A percentile compares a stretch with the other conserved stretches of the same genome.
Evolutionary conservation across 2,888 invertebrate genomes (phyloP).

Genomic region (Andrena haemorrhoa): DNA sequence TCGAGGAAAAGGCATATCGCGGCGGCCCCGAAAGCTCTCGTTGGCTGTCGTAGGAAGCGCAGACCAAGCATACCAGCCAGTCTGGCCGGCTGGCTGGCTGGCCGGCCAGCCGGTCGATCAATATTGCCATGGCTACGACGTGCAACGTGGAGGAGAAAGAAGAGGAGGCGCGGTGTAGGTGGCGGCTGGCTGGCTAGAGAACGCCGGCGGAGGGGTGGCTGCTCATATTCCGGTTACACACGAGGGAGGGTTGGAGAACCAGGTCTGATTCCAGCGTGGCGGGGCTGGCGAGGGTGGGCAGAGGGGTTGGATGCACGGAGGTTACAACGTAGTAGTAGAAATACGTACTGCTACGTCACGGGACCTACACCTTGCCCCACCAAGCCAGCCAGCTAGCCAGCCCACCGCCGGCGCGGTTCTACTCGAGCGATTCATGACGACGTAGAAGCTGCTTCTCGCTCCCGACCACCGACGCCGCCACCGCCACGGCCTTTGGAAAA

Average conservation of each 20-base stretch:
- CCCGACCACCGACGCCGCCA: not conserved
- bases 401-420: conserved; percentile 55
- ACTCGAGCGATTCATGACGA: conserved; percentile 73
- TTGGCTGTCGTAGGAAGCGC: conserved; percentile 64
- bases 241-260: conserved; percentile 66
- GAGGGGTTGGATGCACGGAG: conserved; percentile 51
- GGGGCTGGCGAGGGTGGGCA: conserved; percentile 2
- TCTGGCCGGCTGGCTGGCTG: conserved; percentile 53
- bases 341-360: conserved; percentile 75
- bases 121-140: conserved; percentile 83
- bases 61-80: conserved; percentile 62
- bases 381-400: conserved; percentile 25
- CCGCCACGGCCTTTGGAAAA: conserved; percentile 18
- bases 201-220: conserved; percentile 60
- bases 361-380: conserved; percentile 73
- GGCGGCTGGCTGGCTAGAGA: conserved; percentile 64
- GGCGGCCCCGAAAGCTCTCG: conserved; percentile 68
- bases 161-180: conserved; percentile 62
- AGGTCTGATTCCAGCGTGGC: conserved; percentile 55
- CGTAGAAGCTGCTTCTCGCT: conserved; percentile 59
- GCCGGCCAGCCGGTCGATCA: conserved; percentile 76
- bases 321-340: conserved; percentile 73
- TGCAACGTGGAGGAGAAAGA: conserved; percentile 77
- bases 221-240: conserved; percentile 75
- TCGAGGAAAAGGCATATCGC: conserved; percentile 47